Conservation (phyloP, 2,113 vertebrate genomes). For the Macquaria ambigua region DNA sequence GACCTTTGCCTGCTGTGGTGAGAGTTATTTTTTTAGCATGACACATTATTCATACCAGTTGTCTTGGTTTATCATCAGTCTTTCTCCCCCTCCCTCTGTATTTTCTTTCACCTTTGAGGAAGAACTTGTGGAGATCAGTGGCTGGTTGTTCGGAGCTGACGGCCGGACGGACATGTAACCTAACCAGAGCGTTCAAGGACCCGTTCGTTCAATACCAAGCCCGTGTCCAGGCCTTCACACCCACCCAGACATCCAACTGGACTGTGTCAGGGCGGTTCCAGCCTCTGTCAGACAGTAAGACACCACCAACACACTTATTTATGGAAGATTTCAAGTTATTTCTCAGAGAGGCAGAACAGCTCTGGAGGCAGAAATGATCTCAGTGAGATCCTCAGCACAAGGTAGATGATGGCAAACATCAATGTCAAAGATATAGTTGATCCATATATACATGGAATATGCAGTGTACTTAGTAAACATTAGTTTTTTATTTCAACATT, state of each 20-base stretch:
- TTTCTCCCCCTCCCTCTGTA: background rate
- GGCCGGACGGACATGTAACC: conserved; percentile 64
- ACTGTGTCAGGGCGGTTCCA: conserved; percentile 52
- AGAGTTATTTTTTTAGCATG: background rate
- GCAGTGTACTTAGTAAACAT: background rate
- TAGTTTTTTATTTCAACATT: background rate
- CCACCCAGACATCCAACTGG: conserved; percentile 70
- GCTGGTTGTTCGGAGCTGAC: conserved; percentile 56
- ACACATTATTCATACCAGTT: background rate
- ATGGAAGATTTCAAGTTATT: background rate
- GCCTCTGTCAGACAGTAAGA: conserved; percentile 78
- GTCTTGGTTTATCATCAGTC: background rate
- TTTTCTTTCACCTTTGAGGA: conserved; percentile 41
- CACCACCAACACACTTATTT: background rate
- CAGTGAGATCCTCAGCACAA: too few relatives aligned
- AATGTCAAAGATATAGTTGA: background rate
- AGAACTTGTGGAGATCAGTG: conserved; percentile 60
- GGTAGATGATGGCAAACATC: background rate
- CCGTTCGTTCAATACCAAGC: conserved; percentile 27
- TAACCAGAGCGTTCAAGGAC: conserved; percentile 63
- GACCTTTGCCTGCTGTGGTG: background rate
- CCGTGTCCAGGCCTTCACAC: conserved; percentile 61
- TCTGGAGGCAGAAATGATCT: background rate
- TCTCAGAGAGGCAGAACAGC: background rate
- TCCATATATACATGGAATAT: background rate